Conservation (phyloP, 2,797 vertebrate species). For the Hirundo rustica region DNA sequence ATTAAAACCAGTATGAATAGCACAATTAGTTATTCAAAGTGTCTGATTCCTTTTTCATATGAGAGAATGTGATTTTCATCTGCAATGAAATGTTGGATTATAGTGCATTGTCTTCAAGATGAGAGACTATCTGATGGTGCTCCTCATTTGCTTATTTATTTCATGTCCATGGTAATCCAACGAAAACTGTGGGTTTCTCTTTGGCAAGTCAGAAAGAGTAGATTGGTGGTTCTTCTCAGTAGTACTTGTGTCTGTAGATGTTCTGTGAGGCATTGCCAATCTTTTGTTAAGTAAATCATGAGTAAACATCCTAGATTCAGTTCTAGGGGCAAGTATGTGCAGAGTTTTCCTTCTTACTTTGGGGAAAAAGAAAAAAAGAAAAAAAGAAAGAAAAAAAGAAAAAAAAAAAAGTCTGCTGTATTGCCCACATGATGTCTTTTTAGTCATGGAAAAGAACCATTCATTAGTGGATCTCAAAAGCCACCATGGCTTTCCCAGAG, state of each 20-base stretch:
- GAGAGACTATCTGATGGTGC: neutral
- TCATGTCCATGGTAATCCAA: neutral
- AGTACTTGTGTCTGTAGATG: neutral
- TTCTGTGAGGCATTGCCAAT: neutral
- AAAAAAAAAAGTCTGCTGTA: neutral
- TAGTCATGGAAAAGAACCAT: neutral
- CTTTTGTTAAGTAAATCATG: neutral
- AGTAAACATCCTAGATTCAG: neutral
- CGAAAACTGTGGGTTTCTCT: neutral
- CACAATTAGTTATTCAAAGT: neutral
- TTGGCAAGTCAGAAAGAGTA: neutral
- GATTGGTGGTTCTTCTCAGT: neutral
- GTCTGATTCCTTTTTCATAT: neutral
- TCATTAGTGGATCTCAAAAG: neutral
- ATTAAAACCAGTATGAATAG: neutral
- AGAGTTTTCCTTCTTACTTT: neutral
- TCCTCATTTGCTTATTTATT: neutral
- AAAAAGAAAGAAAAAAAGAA: neutral
- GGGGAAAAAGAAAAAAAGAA: neutral
- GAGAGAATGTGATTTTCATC: neutral
- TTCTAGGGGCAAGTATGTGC: neutral
- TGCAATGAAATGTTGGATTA: neutral
- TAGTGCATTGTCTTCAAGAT: neutral
- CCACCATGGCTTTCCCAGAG: neutral
- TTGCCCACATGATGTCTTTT: neutral